These are phyloP conservation scores for Myiozetetes cayanensis DNA, from an alignment of 2,113 vertebrate species.

Conservation along the genomic window DNA sequence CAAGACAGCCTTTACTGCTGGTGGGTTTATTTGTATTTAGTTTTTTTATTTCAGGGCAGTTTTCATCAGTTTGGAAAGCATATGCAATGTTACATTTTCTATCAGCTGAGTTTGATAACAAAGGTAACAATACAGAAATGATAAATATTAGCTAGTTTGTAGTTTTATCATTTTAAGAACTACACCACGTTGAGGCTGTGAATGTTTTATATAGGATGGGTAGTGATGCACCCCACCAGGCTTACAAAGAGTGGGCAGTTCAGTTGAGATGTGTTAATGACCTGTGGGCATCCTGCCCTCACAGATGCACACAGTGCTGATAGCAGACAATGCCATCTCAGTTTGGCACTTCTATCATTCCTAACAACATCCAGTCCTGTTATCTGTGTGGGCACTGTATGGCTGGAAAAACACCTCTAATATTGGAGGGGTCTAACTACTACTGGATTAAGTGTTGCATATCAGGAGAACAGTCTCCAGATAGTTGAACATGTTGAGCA, in stretches of 20 bases:
- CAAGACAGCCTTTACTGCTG: background rate
- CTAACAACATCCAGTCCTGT: background rate
- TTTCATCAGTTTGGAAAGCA: background rate
- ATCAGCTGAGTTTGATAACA: background rate
- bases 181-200: background rate
- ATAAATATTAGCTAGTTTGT: background rate
- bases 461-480: background rate
- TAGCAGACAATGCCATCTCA: background rate
- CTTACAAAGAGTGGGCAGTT: background rate
- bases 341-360: background rate
- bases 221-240: background rate
- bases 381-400: background rate
- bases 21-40: background rate
- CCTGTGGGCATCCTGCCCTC: background rate
- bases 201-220: background rate
- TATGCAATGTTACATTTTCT: background rate
- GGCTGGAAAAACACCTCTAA: background rate
- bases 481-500: background rate
- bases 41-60: background rate
- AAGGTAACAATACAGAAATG: background rate
- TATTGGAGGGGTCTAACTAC: background rate
- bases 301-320: background rate
- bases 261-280: background rate
- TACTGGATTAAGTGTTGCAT: background rate
- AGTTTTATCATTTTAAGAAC: background rate